Conservation (phyloP, 2,113 vertebrate genomes). For the Struthio camelus region DNA sequence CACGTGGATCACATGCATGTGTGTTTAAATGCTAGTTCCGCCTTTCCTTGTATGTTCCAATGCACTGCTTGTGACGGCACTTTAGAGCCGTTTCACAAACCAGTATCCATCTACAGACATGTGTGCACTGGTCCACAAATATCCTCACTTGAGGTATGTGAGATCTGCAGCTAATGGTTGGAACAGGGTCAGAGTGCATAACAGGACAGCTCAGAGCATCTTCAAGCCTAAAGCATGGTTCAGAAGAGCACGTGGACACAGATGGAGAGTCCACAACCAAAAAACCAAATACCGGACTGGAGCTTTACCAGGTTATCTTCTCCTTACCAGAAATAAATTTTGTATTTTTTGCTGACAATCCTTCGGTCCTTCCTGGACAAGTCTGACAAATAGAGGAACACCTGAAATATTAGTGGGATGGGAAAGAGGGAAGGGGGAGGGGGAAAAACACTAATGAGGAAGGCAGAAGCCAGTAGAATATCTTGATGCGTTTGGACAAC, state of each 20-base stretch:
- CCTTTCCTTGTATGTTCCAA: neutral
- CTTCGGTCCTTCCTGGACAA: conserved; percentile 82
- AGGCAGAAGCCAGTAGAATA: neutral
- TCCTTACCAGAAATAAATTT: conserved; percentile 87
- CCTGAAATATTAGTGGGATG: conserved; percentile 45
- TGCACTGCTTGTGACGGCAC: neutral
- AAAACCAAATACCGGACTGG: neutral
- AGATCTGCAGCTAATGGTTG: neutral
- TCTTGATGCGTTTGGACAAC: neutral
- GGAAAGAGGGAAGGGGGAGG: neutral
- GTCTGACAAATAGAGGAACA: conserved; percentile 82
- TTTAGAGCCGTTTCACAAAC: neutral
- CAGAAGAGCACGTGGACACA: too few relatives aligned
- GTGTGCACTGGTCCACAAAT: neutral
- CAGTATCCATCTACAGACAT: neutral
- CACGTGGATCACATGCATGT: neutral
- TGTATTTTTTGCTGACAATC: conserved; percentile 85
- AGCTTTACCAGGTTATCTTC: neutral
- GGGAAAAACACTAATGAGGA: neutral
- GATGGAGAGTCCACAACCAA: neutral
- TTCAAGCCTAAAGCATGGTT: neutral
- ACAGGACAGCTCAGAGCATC: neutral
- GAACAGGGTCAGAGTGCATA: neutral
- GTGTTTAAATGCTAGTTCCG: neutral
- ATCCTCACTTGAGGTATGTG: neutral